Evolutionary conservation across 2,888 invertebrate species (phyloP).

Genomic region (Folsomia candida): DNA sequence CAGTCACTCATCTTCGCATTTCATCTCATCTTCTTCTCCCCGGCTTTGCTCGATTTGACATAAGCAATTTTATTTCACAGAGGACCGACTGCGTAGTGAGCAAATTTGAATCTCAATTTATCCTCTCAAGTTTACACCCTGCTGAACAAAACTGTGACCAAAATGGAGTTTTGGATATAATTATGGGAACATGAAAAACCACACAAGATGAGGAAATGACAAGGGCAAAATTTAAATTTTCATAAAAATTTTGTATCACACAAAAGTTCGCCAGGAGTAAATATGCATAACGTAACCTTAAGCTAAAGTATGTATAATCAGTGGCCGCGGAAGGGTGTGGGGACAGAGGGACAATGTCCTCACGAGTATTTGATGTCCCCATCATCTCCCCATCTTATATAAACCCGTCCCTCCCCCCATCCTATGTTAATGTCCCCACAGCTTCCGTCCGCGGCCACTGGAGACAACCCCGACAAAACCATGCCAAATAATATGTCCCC

Average conservation of each 20-base stretch:
- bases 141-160: background rate
- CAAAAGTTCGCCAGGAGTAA: no score
- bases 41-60: conserved; percentile 6
- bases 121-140: conserved; percentile 3
- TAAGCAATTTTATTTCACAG: background rate
- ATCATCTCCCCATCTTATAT: no score
- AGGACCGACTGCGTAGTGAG: background rate
- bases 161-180: background rate
- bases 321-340: no score
- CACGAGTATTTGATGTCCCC: background rate
- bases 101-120: background rate
- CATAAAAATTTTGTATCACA: no score
- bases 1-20: background rate
- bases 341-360: background rate
- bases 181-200: conserved; percentile 31
- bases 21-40: background rate
- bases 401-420: no score
- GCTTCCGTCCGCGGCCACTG: no score
- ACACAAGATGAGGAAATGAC: conserved; percentile 24
- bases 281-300: no score
- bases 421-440: no score
- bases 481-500: no score
- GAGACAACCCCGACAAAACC: no score
- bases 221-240: conserved; percentile 14
- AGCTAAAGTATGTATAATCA: no score